Evolutionary conservation across 2,888 invertebrate species (phyloP).

Genomic region (Pantelozetes paolii): DNA sequence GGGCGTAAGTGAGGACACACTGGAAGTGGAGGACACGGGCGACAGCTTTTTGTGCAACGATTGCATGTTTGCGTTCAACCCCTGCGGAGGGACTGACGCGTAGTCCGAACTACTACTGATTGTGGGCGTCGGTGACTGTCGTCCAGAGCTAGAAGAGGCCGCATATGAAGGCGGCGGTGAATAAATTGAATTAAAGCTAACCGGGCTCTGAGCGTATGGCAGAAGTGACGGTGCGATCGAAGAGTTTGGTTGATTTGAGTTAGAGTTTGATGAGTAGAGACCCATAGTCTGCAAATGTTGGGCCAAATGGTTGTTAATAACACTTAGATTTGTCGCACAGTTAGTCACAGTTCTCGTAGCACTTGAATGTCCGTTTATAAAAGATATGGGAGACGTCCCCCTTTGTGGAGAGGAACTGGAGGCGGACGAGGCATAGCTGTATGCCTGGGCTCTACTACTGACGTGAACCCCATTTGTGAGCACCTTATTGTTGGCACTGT

Average conservation of each 20-base stretch:
- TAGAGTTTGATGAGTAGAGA: constrained; percentile 57
- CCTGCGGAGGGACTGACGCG: constrained; percentile 40
- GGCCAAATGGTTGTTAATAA: constrained; percentile 56
- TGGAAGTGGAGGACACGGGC: constrained; percentile 45
- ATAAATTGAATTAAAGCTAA: constrained; percentile 45
- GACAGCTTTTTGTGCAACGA: constrained; percentile 38
- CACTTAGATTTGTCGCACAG: neutral
- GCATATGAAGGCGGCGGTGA: constrained; percentile 48
- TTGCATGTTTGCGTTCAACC: constrained; percentile 7
- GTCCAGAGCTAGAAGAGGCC: constrained; percentile 48
- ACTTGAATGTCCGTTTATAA: constrained; percentile 57
- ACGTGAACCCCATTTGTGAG: constrained; percentile 5
- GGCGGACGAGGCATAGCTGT: constrained; percentile 42
- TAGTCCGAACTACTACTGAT: constrained; percentile 48
- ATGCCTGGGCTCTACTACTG: constrained; percentile 26
- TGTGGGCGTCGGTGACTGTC: constrained; percentile 48
- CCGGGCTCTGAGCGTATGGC: constrained; percentile 43
- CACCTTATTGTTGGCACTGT: constrained; percentile 11
- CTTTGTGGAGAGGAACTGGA: constrained; percentile 50
- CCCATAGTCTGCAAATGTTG: constrained; percentile 83
- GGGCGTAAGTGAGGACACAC: constrained; percentile 41
- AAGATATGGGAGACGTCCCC: constrained; percentile 63
- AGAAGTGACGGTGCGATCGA: constrained; percentile 51
- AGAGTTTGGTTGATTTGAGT: constrained; percentile 63
- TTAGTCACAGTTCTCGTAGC: neutral